Conservation (phyloP, 2,888 invertebrate genomes). For the Frankliniella fusca region DNA sequence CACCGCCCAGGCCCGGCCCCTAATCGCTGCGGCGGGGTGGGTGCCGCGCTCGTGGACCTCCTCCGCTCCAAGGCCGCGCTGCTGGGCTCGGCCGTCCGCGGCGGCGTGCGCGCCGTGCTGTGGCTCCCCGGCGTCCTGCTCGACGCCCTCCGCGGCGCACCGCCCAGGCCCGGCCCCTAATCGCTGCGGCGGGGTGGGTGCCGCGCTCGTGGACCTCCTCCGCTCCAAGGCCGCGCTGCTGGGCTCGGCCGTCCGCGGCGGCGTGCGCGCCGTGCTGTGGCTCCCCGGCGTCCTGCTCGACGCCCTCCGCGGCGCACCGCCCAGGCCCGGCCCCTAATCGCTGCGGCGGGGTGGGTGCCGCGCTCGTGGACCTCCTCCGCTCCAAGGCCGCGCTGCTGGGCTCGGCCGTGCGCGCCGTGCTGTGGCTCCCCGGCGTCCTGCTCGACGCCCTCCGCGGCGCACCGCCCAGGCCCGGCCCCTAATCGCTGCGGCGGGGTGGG, state of each 20-base stretch:
- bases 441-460: not conserved
- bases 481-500: not conserved
- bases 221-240: not conserved
- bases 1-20: not conserved
- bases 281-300: not conserved
- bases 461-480: not conserved
- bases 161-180: not conserved
- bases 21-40: not conserved
- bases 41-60: not conserved
- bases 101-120: not conserved
- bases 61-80: not conserved
- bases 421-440: not conserved
- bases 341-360: not conserved
- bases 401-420: not conserved
- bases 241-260: too few relatives aligned
- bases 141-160: not conserved
- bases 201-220: not conserved
- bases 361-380: not conserved
- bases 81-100: not conserved
- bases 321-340: not conserved
- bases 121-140: constrained; percentile 2
- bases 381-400: not conserved
- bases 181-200: not conserved
- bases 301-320: not conserved
- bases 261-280: constrained; percentile 3